Conservation (phyloP, 2,113 vertebrate genomes). For the Halichoeres trimaculatus region DNA sequence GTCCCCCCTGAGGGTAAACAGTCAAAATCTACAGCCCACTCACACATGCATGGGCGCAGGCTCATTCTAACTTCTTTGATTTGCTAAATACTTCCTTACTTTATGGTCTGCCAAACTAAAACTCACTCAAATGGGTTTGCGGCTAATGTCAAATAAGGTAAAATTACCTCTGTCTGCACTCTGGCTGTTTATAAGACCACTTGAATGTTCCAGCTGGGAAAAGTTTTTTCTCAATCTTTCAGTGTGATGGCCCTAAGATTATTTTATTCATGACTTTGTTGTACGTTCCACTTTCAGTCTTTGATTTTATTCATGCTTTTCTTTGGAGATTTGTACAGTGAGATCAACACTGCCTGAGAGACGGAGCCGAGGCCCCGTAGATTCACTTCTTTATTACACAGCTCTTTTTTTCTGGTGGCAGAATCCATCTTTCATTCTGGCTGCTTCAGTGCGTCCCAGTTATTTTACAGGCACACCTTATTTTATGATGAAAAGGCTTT, state of each 20-base stretch:
- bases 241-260: slow-evolving; percentile 28
- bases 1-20: slow-evolving; percentile 74
- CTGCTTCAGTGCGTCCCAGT: slow-evolving; percentile 8
- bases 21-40: slow-evolving; percentile 51
- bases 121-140: slow-evolving; percentile 53
- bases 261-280: slow-evolving; percentile 51
- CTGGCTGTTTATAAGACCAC: slow-evolving; percentile 10
- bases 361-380: slow-evolving; percentile 19
- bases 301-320: slow-evolving; percentile 61
- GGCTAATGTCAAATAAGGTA: slow-evolving; percentile 59
- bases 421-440: slow-evolving; percentile 33
- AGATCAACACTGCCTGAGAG: slow-evolving; percentile 35
- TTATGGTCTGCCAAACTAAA: slow-evolving; percentile 66
- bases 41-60: slow-evolving; percentile 21
- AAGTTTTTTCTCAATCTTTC: slow-evolving; percentile 36
- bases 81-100: slow-evolving; percentile 62
- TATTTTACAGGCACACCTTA: slow-evolving; percentile 16
- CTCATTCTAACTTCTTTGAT: slow-evolving; percentile 59
- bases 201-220: slow-evolving; percentile 10
- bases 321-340: slow-evolving; percentile 53
- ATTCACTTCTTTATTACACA: slow-evolving; percentile 39
- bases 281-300: slow-evolving; percentile 50
- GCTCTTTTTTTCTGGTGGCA: slow-evolving; percentile 10
- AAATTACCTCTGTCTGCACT: slow-evolving; percentile 32
- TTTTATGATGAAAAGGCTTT: slow-evolving; percentile 14